Evolutionary conservation across 2,113 vertebrate genomes (phyloP).

Genomic region (Delphinapterus leucas): DNA sequence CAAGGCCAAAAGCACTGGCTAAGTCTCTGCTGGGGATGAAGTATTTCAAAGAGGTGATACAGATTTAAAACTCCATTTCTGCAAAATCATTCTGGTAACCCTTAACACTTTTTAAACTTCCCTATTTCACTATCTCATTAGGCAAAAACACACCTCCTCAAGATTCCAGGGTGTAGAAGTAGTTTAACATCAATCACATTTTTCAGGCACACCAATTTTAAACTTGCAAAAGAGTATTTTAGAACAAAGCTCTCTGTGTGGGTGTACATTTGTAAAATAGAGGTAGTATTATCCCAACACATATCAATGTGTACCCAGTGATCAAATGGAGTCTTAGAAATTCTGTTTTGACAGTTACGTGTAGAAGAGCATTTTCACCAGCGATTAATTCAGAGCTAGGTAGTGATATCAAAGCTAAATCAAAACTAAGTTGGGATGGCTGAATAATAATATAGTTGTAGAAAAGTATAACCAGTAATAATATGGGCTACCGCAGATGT

Average conservation of each 20-base stretch:
- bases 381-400: constrained; percentile 68
- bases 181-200: constrained; percentile 51
- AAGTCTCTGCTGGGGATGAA: neutral
- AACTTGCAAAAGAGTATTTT: constrained; percentile 75
- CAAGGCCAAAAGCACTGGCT: neutral
- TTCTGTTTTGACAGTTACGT: constrained; percentile 83
- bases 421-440: constrained; percentile 66
- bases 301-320: constrained; percentile 65
- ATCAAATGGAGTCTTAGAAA: constrained; percentile 73
- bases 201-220: constrained; percentile 67
- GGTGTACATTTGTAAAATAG: constrained; percentile 80
- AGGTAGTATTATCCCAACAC: constrained; percentile 77
- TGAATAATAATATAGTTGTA: constrained; percentile 38
- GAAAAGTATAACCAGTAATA: neutral
- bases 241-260: constrained; percentile 78
- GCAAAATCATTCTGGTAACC: constrained; percentile 4
- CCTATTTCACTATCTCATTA: constrained; percentile 11
- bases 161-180: constrained; percentile 44
- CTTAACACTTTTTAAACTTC: neutral
- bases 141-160: constrained; percentile 2
- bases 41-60: constrained; percentile 33
- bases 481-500: neutral
- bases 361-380: constrained; percentile 72
- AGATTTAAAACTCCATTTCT: constrained; percentile 21
- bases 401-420: constrained; percentile 68